Percentiles rank a stretch among this genome's conserved stretches.
phyloP scores from a whole-genome alignment of 2,888 invertebrate species.

The Amblyteles armatorius region DNA sequence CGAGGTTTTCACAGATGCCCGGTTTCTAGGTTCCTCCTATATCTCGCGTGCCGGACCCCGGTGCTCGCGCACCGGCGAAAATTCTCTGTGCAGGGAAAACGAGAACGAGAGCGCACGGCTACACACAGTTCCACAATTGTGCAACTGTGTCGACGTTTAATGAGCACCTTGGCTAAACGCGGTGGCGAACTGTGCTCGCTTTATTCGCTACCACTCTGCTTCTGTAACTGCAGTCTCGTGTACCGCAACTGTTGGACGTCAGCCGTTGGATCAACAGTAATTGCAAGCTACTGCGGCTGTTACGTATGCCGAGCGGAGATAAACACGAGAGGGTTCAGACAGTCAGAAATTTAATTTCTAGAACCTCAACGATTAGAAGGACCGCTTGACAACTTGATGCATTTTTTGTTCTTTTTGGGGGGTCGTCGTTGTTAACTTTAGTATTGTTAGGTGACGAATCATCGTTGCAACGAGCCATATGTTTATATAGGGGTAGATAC shows the following conservation, averaged over 20 bases:
- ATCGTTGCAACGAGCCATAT: not conserved
- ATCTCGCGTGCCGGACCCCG: not conserved
- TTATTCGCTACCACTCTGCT: slow-evolving; percentile 23
- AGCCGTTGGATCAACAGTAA: too few species aligned
- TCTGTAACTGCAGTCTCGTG: not conserved
- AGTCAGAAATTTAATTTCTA: too few species aligned
- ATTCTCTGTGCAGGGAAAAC: not conserved
- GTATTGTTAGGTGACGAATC: not conserved
- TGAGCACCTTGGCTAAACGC: slow-evolving; percentile 38
- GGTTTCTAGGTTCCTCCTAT: slow-evolving; percentile 9
- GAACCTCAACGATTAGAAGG: too few species aligned
- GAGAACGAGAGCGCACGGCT: slow-evolving; percentile 36
- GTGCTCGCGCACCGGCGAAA: not conserved
- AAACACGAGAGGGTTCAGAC: too few species aligned
- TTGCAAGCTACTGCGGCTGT: too few species aligned
- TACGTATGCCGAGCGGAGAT: too few species aligned
- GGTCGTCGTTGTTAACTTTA: not conserved
- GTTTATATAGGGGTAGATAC: slow-evolving; percentile 29
- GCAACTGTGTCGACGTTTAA: slow-evolving; percentile 58
- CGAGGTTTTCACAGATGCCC: not conserved
- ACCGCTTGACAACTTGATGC: too few species aligned
- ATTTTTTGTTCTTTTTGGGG: too few species aligned
- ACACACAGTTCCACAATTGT: slow-evolving; percentile 5
- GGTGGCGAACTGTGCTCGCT: slow-evolving; percentile 35
- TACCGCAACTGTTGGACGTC: not conserved